Evolutionary conservation across 2,797 vertebrate genomes (phyloP).

Genomic region (Eospalax fontanierii): DNA sequence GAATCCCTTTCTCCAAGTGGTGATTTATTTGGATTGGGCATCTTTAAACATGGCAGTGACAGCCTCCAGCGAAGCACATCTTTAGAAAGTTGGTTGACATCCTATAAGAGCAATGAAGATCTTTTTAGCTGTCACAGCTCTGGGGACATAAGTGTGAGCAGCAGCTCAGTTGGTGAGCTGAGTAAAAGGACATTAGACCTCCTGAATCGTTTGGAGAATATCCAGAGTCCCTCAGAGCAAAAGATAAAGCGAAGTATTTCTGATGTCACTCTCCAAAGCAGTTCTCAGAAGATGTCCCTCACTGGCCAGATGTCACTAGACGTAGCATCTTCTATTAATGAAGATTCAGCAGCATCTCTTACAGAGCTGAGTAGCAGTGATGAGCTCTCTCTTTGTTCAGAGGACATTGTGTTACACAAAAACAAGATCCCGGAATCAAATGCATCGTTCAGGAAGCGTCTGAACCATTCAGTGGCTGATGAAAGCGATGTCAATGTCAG

Average conservation of each 20-base stretch:
- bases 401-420: slow-evolving; percentile 93
- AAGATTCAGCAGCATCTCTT: slow-evolving; percentile 95
- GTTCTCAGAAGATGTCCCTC: slow-evolving; percentile 91
- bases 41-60: slow-evolving; percentile 89
- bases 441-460: slow-evolving; percentile 92
- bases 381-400: slow-evolving; percentile 96
- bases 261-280: slow-evolving; percentile 94
- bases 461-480: slow-evolving; percentile 92
- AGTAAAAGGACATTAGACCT: slow-evolving; percentile 98
- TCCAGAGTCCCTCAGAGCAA: slow-evolving; percentile 94
- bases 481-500: slow-evolving; percentile 96
- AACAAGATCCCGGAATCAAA: slow-evolving; percentile 91
- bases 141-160: slow-evolving; percentile 91
- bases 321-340: slow-evolving; percentile 93
- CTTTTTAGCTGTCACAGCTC: slow-evolving; percentile 93
- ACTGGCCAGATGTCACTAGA: slow-evolving; percentile 91
- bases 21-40: slow-evolving; percentile 91
- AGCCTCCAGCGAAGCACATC: slow-evolving; percentile 94
- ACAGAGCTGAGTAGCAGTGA: slow-evolving; percentile 97
- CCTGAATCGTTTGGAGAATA: slow-evolving; percentile 96
- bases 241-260: slow-evolving; percentile 97
- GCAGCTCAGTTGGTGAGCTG: slow-evolving; percentile 94
- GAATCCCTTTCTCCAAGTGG: slow-evolving; percentile 94
- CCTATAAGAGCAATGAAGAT: slow-evolving; percentile 92
- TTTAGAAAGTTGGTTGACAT: slow-evolving; percentile 95